Base-by-base conservation (phyloP, 2,113 vertebrate genomes). In the Malaclemys terrapin region DNA sequence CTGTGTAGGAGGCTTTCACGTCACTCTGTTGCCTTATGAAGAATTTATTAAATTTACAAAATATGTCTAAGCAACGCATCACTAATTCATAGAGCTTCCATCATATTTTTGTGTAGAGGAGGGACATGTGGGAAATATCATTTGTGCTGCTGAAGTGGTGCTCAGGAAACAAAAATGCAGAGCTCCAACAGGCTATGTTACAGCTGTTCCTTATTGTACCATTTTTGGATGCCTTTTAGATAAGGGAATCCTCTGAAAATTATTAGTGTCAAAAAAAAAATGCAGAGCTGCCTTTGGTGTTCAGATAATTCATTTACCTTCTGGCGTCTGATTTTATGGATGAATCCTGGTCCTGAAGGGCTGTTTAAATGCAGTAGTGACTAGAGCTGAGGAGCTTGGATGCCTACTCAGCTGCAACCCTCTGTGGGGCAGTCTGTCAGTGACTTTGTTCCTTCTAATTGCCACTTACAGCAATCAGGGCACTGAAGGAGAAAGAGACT, bases 11-110 rank as follows among this genome's bases (percentile, higher is more conserved):
- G 89, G 75, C 78, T 69, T 92, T 93, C 52, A 62, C 27, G 14
- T 92, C 38, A 85, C 76, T 69, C 78, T 89, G 42, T 88, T 86
- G 86, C 89, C 83, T 96, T 95, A 76, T 96, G 91, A 95, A 96
- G 83, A 93, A 96, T 93, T 94, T 85, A 96, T 93, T 95, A 56
- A 91, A 94, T 97, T 96, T 97, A 91, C 89, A 93, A 97, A 95
- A 93, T 94, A 69, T 80, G 65, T 65, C 56, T 92, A 95, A 95
- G 92, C 84, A 96, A 92, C 56, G 84, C 91, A 59, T 96, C 92
- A 95, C 91, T 95, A 94, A 96, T 96, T 95, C 88, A 93, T 93
- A 95, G 95, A 96, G 75, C 8, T 95, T 90, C 89, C 90, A 78
- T 96, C 85, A 49, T 97, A 57, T 86, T 94, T 94, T 94, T 94